Percentiles rank a stretch among this genome's conserved stretches.
phyloP scores from a whole-genome alignment of 1,140 invertebrate species.

The Lutraria rhynchaena region DNA sequence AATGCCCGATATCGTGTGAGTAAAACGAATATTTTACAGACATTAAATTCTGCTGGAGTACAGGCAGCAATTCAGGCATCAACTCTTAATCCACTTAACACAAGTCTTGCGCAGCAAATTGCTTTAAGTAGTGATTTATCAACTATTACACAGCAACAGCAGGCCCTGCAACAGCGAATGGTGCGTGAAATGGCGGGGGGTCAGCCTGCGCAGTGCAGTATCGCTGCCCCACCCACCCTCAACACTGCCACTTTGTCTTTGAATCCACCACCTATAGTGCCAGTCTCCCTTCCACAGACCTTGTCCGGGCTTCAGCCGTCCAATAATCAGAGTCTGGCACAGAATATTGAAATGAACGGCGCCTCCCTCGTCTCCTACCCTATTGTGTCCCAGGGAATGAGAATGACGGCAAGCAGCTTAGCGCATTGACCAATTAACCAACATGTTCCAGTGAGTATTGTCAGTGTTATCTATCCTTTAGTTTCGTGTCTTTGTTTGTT shows the following conservation, averaged over 20 bases:
- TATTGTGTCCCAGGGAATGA: conserved; percentile 86
- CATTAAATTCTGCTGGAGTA: conserved; percentile 61
- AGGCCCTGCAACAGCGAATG: conserved; percentile 74
- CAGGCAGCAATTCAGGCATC: conserved; percentile 63
- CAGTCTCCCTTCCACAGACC: conserved; percentile 75
- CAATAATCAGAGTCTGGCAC: conserved; percentile 54
- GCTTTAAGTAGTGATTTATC: conserved; percentile 80
- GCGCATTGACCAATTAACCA: conserved; percentile 69
- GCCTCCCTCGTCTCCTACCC: conserved; percentile 87
- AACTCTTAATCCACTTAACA: conserved; percentile 67
- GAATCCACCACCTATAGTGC: conserved; percentile 76
- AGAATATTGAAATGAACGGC: conserved; percentile 59
- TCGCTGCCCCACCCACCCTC: conserved; percentile 61
- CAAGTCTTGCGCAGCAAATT: conserved; percentile 78
- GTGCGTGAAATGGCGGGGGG: conserved; percentile 65
- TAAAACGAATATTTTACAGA: conserved; percentile 79
- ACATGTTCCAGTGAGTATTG: conserved; percentile 35
- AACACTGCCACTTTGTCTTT: conserved; percentile 72
- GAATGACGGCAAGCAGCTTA: conserved; percentile 78
- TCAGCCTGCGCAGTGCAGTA: conserved; percentile 60
- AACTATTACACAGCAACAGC: conserved; percentile 69
- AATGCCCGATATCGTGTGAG: conserved; percentile 89
- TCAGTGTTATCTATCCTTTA: no score
- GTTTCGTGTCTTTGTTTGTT: no score
- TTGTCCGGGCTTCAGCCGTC: conserved; percentile 54